These are phyloP conservation scores for Thalassaphorura encarpata DNA, from an alignment of 1,140 invertebrate species.

Conservation along the genomic window DNA sequence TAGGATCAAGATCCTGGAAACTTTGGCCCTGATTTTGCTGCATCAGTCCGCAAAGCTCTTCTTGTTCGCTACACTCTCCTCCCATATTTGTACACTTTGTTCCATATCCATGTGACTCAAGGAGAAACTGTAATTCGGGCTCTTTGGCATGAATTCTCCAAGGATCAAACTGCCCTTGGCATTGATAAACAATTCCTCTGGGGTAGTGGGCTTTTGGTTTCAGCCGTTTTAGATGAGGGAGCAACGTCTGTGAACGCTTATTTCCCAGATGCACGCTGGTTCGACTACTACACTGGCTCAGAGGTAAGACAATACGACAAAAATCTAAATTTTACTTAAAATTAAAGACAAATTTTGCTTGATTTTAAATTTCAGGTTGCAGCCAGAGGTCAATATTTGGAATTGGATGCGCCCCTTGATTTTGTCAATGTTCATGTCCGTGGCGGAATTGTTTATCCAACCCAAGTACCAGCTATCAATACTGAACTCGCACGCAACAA, in stretches of 20 bases:
- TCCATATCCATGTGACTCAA: slow-evolving; percentile 35
- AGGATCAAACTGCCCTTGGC: slow-evolving; percentile 30
- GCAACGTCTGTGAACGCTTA: slow-evolving; percentile 35
- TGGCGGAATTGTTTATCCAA: slow-evolving; percentile 61
- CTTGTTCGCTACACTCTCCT: slow-evolving; percentile 42
- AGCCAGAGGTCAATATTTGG: slow-evolving; percentile 43
- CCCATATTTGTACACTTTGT: slow-evolving; percentile 44
- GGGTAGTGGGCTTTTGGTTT: slow-evolving; percentile 34
- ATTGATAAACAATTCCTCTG: slow-evolving; percentile 36
- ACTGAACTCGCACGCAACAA: slow-evolving; percentile 32
- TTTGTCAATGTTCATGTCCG: slow-evolving; percentile 56
- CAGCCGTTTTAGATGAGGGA: slow-evolving; percentile 32
- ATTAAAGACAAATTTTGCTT: too few species aligned
- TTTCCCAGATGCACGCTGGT: slow-evolving; percentile 41
- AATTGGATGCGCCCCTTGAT: slow-evolving; percentile 48
- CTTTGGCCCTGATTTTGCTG: slow-evolving; percentile 32
- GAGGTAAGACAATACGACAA: slow-evolving; percentile 36
- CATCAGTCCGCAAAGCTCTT: slow-evolving; percentile 34
- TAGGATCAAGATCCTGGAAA: slow-evolving; percentile 36
- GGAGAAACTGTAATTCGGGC: slow-evolving; percentile 33
- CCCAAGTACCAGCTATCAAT: slow-evolving; percentile 47
- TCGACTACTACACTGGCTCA: slow-evolving; percentile 39
- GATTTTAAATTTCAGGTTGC: background rate
- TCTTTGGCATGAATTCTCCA: slow-evolving; percentile 35
- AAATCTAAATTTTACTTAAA: too few species aligned